Conservation (phyloP, 2,797 vertebrate species). For the Pseudochaenichthys georgianus region DNA sequence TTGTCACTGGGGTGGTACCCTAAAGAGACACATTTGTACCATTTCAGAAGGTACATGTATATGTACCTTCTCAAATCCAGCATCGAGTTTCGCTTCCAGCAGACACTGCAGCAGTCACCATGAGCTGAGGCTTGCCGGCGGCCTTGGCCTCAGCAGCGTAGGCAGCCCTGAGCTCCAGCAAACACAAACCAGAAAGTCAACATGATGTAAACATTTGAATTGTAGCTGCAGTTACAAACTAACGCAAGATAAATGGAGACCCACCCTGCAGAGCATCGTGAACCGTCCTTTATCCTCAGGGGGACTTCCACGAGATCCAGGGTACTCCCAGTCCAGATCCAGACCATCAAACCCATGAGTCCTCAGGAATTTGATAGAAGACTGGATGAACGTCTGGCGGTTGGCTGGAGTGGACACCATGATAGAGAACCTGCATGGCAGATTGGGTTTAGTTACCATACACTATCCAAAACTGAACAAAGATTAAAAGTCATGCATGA, state of each 20-base stretch:
- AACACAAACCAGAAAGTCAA: neutral
- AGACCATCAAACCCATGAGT: conserved; percentile 87
- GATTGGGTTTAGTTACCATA: neutral
- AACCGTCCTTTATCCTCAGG: conserved; percentile 83
- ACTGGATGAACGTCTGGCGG: conserved; percentile 86
- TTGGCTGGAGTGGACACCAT: conserved; percentile 83
- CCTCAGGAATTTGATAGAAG: conserved; percentile 84
- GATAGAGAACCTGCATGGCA: conserved; percentile 82
- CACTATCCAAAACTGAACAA: neutral
- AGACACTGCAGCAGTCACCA: conserved; percentile 84
- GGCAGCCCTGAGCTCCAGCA: conserved; percentile 81
- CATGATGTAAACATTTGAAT: neutral
- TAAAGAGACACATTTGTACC: too few species aligned
- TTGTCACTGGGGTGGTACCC: too few species aligned
- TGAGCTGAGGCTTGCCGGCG: conserved; percentile 69
- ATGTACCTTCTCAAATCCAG: conserved; percentile 85
- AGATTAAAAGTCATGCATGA: neutral
- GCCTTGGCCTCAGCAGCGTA: conserved; percentile 75
- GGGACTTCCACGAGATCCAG: conserved; percentile 86
- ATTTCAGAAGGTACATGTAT: too few species aligned
- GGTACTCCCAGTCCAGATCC: conserved; percentile 91
- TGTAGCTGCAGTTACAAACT: neutral
- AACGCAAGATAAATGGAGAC: conserved; percentile 53
- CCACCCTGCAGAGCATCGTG: conserved; percentile 83
- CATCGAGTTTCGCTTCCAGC: conserved; percentile 76